Base-by-base conservation (phyloP, 1,140 invertebrate species). In the Papilio glaucus region DNA sequence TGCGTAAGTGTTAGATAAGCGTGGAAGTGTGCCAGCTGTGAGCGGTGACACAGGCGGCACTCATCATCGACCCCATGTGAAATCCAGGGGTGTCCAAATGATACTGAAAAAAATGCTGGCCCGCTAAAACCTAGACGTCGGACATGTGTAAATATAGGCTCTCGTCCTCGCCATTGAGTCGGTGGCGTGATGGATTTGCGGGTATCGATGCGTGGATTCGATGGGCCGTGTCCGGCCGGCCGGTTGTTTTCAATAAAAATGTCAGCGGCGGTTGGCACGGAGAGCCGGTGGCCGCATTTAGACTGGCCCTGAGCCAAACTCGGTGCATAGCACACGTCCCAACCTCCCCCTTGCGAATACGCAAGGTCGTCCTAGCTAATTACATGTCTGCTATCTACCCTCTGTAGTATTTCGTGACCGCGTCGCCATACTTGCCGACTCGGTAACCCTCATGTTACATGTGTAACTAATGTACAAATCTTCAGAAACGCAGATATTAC, bases 241-340 rank as follows among this genome's bases (percentile, higher is more conserved):
- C 86, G 83, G 87, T 90, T 91, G 88, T 87, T 92, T 92, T 92
- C 84, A 86, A 90, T 91, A 91, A 92, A 91, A 92, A 89, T 91
- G 85, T 88, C 88, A 88, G 80, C 76, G 74, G 73, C 75, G 87
- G 85, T 89, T 89, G 89, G 88, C 88, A 88, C 85, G 87, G 80
- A 86, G 84, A 77, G 87, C 80, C 83, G 82, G 68, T 78, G 77
- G 82, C 83, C 90, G 84, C 82, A 87, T 90, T 89, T 92, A 92
- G 90, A 82, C 88, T 92, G 90, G 90, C 86, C 63, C 29, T 21
- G 1, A n/a, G 82, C 88, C 89, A 91, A 86, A 81, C 76, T 72
- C 74, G 81, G 83, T 90, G 86, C 89, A 89, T 83, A 82, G 85
- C 87, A 84, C 83, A 76, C 84, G 81, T 81, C 83, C 81, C 82